Evolutionary conservation across 2,888 invertebrate genomes (phyloP), one percentile per base, ranked within the genome.

Genomic region (Iselma pallidipennis): DNA sequence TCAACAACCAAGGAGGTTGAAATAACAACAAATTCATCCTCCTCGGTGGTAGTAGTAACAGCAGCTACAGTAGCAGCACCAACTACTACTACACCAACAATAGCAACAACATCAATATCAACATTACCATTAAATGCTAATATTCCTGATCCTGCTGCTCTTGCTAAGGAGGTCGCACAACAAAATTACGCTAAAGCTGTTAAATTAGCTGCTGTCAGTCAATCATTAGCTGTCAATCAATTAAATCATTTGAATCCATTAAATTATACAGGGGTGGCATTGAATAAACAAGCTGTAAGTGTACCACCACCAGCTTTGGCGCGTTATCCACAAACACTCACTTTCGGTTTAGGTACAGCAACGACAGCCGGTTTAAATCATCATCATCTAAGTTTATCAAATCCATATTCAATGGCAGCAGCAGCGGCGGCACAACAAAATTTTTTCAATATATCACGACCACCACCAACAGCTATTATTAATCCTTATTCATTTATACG

Each of bases 101-200:
- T 73, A 71, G 61, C 62, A 57, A 52, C 71, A 29, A 66, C 71
- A 52, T 73, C 74, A 33, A 33, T 33, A 14, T 33, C 6, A 71
- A 74, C 7, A 72, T 73, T 33, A 57, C 69, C 70, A 54, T 61
- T 71, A n/a, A 66, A 72, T 49, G 73, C 76, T 29, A 71, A 74
- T 42, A 72, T 76, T 71, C 82, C 84, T 61, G 88, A 89, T 80
- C 85, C 89, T 25, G 89, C 87, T 54, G 83, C 89, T 49, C 80
- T 91, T 67, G 92, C 92, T 74, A 92, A 92, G 78, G 92, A 92
- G 76, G 90, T 91, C 66, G 92, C 92, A 37, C 92, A 92, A 78
- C 92, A 92, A 82, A 92, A 89, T 79, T 92, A 92, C 80, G 89
- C 91, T 33, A 91, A 91, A 79, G 90, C 89, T 12, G 84, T 91